Conservation (phyloP, 2,888 invertebrate species). For the Deilephila porcellus region DNA sequence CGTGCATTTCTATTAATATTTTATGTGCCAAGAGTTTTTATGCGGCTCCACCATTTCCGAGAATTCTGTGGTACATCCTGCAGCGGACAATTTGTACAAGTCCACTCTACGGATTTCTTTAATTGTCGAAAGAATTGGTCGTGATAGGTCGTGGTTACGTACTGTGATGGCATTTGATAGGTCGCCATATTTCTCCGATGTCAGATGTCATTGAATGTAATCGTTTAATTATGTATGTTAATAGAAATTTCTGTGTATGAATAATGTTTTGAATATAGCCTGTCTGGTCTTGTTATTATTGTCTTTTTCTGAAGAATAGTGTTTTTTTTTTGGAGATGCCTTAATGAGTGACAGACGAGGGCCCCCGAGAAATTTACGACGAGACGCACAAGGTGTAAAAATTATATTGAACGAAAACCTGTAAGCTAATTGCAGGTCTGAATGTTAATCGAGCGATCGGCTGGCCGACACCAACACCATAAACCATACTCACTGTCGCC, state of each 20-base stretch:
- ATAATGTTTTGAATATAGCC: not conserved
- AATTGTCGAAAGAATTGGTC: slow-evolving; percentile 68
- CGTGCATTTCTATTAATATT: slow-evolving; percentile 85
- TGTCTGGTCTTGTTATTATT: not conserved
- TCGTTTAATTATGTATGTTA: slow-evolving; percentile 43
- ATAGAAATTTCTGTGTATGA: slow-evolving; percentile 3
- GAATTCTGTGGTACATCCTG: slow-evolving; percentile 34
- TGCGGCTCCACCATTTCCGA: slow-evolving; percentile 62
- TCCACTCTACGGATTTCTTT: slow-evolving; percentile 61
- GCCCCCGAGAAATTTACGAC: slow-evolving; percentile 13
- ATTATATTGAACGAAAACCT: slow-evolving; percentile 30
- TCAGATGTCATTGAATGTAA: slow-evolving; percentile 49
- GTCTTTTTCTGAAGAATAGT: not conserved
- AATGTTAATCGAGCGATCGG: slow-evolving; percentile 70
- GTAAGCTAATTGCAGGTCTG: slow-evolving; percentile 65
- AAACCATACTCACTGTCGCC: slow-evolving; percentile 73
- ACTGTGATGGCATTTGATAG: slow-evolving; percentile 44
- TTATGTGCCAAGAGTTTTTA: slow-evolving; percentile 81
- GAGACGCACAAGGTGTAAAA: slow-evolving; percentile 20
- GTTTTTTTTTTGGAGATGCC: slow-evolving; percentile 11
- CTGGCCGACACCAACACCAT: slow-evolving; percentile 62
- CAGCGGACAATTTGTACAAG: slow-evolving; percentile 73
- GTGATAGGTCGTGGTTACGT: slow-evolving; percentile 54
- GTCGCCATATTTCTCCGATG: slow-evolving; percentile 45
- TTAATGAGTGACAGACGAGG: slow-evolving; percentile 18